phyloP scores from a whole-genome alignment of 1,140 invertebrate species.

The Laupala kohalensis region DNA sequence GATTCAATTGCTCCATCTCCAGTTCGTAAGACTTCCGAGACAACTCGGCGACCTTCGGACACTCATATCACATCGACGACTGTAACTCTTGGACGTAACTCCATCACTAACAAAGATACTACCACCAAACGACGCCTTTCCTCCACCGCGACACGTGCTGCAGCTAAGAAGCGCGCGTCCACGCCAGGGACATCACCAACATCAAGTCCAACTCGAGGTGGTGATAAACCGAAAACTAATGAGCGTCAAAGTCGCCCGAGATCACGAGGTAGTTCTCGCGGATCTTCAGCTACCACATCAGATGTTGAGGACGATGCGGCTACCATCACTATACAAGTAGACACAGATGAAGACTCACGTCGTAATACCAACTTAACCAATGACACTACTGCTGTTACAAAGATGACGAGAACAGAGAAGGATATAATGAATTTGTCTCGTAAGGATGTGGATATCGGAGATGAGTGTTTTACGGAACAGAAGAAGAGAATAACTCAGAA shows the following conservation, averaged over 20 bases:
- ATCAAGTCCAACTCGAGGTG: slow-evolving; percentile 17
- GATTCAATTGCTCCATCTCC: slow-evolving; percentile 5
- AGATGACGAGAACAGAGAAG: background rate
- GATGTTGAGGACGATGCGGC: background rate
- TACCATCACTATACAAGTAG: background rate
- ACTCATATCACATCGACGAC: background rate
- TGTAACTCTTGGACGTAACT: background rate
- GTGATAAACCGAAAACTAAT: background rate
- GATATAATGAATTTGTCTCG: background rate
- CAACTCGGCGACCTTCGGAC: background rate
- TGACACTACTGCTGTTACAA: background rate
- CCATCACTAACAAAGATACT: background rate
- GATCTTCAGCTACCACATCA: background rate
- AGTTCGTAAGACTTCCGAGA: slow-evolving; percentile 17
- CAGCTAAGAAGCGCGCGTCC: slow-evolving; percentile 20
- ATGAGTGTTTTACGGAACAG: background rate
- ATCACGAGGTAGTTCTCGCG: slow-evolving; percentile 1
- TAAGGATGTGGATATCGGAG: background rate
- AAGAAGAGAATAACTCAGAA: background rate
- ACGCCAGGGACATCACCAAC: slow-evolving; percentile 21
- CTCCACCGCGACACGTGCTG: slow-evolving; percentile 18
- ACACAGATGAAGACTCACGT: slow-evolving; percentile 1
- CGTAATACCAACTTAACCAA: background rate
- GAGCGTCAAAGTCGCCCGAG: slow-evolving; percentile 11
- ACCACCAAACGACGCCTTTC: slow-evolving; percentile 22